Percentiles rank a stretch among this genome's conserved stretches.
Conservation (phyloP, 2,888 invertebrate genomes). For the Uloborus plumipes region DNA sequence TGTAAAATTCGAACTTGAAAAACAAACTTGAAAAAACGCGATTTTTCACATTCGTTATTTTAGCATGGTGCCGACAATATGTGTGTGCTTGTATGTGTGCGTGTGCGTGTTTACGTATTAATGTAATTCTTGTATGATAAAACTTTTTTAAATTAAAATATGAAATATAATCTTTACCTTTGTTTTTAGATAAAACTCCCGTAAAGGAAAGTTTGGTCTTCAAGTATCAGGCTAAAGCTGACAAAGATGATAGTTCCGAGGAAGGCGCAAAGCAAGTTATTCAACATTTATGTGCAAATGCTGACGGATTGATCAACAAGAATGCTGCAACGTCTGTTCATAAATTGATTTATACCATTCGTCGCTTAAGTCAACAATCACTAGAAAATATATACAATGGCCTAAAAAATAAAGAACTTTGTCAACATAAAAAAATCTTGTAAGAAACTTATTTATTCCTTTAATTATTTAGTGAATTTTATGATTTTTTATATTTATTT, state of each 20-base stretch:
- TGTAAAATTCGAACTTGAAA: too few relatives aligned
- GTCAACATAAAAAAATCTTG: slow-evolving; percentile 27
- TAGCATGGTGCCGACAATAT: too few relatives aligned
- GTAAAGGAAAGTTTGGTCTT: slow-evolving; percentile 44
- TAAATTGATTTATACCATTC: slow-evolving; percentile 40
- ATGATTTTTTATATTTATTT: too few relatives aligned
- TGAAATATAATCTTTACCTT: background rate
- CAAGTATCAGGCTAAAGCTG: slow-evolving; percentile 12
- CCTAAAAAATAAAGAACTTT: slow-evolving; percentile 41
- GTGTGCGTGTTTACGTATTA: too few relatives aligned
- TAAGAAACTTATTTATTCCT: slow-evolving; percentile 16
- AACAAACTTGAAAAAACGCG: too few relatives aligned
- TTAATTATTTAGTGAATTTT: background rate
- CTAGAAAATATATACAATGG: slow-evolving; percentile 28
- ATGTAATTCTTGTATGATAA: too few relatives aligned
- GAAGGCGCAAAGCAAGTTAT: slow-evolving; percentile 32
- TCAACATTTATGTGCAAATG: slow-evolving; percentile 35
- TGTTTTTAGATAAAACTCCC: slow-evolving; percentile 42
- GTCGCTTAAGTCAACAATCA: slow-evolving; percentile 9
- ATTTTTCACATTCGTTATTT: too few relatives aligned
- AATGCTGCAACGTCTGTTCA: slow-evolving; percentile 18
- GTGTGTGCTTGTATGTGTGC: too few relatives aligned
- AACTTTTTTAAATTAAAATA: too few relatives aligned
- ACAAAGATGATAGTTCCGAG: slow-evolving; percentile 29
- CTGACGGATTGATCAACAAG: slow-evolving; percentile 27